Percentiles rank a stretch among this genome's conserved stretches.
These are phyloP conservation scores for Natrix natrix DNA, from an alignment of 2,797 vertebrate genomes.

Conservation along the genomic window DNA sequence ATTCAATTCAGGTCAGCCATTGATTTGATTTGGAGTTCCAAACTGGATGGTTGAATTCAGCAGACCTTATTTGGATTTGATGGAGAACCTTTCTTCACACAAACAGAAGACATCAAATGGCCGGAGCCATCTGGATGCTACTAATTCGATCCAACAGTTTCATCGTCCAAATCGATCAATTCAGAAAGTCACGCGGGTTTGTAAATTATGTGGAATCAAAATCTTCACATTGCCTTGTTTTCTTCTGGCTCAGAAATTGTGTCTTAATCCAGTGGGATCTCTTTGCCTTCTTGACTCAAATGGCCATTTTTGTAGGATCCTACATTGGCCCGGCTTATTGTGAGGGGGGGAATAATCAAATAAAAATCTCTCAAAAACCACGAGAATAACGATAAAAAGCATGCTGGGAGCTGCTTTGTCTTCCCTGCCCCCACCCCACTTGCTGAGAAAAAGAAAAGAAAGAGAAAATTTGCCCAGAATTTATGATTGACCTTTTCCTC, in stretches of 20 bases:
- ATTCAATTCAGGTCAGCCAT: neutral
- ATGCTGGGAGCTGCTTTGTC: neutral
- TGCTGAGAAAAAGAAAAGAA: neutral
- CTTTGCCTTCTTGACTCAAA: neutral
- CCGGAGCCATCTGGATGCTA: neutral
- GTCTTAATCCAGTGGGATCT: neutral
- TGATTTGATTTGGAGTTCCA: neutral
- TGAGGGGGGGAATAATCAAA: neutral
- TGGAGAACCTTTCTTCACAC: neutral
- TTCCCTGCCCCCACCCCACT: neutral
- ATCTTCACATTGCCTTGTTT: neutral
- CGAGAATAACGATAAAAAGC: neutral
- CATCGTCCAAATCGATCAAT: neutral
- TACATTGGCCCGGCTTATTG: neutral
- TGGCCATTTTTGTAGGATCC: neutral
- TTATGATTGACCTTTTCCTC: neutral
- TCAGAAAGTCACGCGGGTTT: neutral
- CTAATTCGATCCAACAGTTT: neutral
- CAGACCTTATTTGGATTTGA: neutral
- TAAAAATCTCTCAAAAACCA: neutral
- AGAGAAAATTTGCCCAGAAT: neutral
- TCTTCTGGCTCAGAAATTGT: neutral
- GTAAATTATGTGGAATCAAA: neutral
- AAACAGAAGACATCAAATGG: neutral
- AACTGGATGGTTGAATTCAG: neutral